phyloP scores from a whole-genome alignment of 2,888 invertebrate genomes.

The Syrista parreyssii region DNA sequence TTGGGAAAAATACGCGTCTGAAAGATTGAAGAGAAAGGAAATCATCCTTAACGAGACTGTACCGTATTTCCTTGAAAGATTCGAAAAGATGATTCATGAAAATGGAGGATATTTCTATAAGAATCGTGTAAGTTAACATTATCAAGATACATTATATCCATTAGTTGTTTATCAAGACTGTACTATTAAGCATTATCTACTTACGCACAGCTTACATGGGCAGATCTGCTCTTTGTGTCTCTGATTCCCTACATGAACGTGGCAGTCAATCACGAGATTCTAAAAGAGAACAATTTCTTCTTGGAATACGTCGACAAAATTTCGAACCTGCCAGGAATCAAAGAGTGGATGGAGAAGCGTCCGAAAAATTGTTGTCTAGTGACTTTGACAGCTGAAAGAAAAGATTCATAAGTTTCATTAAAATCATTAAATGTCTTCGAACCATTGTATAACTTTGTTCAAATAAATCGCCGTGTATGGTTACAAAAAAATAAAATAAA shows the following conservation, averaged over 20 bases:
- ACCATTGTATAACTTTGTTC: background rate
- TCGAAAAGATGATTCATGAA: slow-evolving; percentile 4
- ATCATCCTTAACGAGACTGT: slow-evolving; percentile 17
- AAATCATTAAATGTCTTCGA: background rate
- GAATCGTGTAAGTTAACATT: slow-evolving; percentile 11
- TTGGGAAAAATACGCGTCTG: slow-evolving; percentile 19
- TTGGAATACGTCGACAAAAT: slow-evolving; percentile 26
- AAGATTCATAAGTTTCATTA: too few relatives aligned
- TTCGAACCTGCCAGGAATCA: slow-evolving; percentile 21
- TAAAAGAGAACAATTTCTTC: slow-evolving; percentile 25
- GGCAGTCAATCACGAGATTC: slow-evolving; percentile 20
- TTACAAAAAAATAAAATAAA: background rate
- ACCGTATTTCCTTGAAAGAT: slow-evolving; percentile 12
- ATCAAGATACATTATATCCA: background rate
- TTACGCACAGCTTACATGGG: slow-evolving; percentile 33
- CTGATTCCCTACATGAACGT: slow-evolving; percentile 29
- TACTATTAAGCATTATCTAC: too few relatives aligned
- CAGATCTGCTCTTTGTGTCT: slow-evolving; percentile 32
- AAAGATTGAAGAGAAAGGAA: slow-evolving; percentile 26
- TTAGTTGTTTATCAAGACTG: background rate
- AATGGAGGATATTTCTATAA: slow-evolving; percentile 19
- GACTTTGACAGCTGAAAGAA: too few relatives aligned
- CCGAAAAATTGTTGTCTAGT: slow-evolving; percentile 8
- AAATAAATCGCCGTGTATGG: background rate
- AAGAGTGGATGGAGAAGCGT: slow-evolving; percentile 17